Evolutionary conservation across 2,113 vertebrate genomes (phyloP).

Genomic region (Kryptolebias marmoratus): DNA sequence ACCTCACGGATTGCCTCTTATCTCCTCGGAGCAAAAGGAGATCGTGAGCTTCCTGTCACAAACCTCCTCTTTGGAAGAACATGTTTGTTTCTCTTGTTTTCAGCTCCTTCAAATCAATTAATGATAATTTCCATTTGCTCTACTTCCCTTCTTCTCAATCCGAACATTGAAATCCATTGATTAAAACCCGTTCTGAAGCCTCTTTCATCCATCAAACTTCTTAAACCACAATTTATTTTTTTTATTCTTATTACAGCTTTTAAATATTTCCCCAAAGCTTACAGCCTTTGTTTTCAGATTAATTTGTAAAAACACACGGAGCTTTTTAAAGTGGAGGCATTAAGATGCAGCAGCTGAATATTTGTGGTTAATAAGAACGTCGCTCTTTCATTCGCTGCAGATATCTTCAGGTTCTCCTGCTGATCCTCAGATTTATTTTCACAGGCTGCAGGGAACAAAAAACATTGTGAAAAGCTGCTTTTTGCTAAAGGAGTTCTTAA

Average conservation of each 20-base stretch:
- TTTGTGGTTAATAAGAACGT: slow-evolving; percentile 40
- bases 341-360: slow-evolving; percentile 42
- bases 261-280: slow-evolving; percentile 53
- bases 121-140: slow-evolving; percentile 67
- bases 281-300: slow-evolving; percentile 68
- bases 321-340: slow-evolving; percentile 46
- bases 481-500: slow-evolving; percentile 38
- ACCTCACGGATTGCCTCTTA: slow-evolving; percentile 62
- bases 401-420: slow-evolving; percentile 37
- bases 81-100: slow-evolving; percentile 68
- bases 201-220: slow-evolving; percentile 76
- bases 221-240: slow-evolving; percentile 68
- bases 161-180: slow-evolving; percentile 71
- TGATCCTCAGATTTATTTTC: slow-evolving; percentile 49
- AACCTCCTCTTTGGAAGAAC: slow-evolving; percentile 40
- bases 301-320: slow-evolving; percentile 39
- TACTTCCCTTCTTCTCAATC: slow-evolving; percentile 66
- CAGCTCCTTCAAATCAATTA: slow-evolving; percentile 72
- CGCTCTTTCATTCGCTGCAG: slow-evolving; percentile 36
- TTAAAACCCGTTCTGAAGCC: slow-evolving; percentile 67
- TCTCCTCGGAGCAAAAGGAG: slow-evolving; percentile 64
- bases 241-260: slow-evolving; percentile 62
- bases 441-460: slow-evolving; percentile 33
- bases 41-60: slow-evolving; percentile 60
- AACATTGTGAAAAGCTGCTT: slow-evolving; percentile 39